Evolutionary conservation across 1,140 invertebrate genomes (phyloP).

Genomic region (Eumeta japonica): DNA sequence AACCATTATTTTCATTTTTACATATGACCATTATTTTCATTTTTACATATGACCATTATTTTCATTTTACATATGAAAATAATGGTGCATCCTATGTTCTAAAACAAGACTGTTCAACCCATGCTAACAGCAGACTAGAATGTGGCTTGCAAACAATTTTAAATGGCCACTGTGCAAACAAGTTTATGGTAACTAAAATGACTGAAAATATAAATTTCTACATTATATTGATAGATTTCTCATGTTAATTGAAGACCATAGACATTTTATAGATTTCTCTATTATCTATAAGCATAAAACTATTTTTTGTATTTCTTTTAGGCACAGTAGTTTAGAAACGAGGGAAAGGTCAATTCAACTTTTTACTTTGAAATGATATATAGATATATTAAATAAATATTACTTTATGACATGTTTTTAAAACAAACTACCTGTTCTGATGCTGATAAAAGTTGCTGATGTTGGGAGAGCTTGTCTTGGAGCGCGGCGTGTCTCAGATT

Average conservation of each 20-base stretch:
- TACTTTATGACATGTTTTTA: background rate
- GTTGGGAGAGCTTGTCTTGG: conserved; percentile 39
- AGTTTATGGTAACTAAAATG: background rate
- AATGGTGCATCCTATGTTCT: background rate
- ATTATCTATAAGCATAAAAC: too few species aligned
- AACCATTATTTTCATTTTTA: background rate
- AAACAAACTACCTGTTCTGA: conserved; percentile 20
- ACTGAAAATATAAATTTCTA: too few species aligned
- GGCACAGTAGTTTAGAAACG: too few species aligned
- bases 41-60: background rate
- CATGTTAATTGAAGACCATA: too few species aligned
- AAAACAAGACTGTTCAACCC: background rate
- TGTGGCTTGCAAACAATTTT: background rate
- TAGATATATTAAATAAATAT: background rate
- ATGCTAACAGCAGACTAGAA: background rate
- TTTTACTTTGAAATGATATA: too few species aligned
- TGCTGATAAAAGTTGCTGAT: conserved; percentile 43
- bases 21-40: background rate
- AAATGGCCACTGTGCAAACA: background rate
- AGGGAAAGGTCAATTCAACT: too few species aligned
- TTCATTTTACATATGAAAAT: background rate
- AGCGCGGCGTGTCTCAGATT: conserved; percentile 32
- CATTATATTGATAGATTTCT: too few species aligned
- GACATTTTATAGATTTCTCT: too few species aligned
- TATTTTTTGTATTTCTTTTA: too few species aligned